Evolutionary conservation across 2,113 vertebrate species (phyloP).

Genomic region (Pristiophorus japonicus): DNA sequence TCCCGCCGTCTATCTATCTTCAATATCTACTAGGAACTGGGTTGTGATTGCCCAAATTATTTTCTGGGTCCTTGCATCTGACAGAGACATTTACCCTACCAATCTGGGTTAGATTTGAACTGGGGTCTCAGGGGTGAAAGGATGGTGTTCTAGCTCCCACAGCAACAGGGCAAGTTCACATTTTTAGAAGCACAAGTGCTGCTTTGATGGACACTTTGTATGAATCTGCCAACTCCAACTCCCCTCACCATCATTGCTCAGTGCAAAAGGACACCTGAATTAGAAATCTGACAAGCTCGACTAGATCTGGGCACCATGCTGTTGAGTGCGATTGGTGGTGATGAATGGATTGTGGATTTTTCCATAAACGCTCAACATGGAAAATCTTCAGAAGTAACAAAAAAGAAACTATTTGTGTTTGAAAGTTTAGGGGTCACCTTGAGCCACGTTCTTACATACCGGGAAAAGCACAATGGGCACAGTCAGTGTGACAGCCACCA

Average conservation of each 20-base stretch:
- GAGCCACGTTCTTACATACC: constrained; percentile 63
- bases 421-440: not conserved
- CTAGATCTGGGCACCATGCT: not conserved
- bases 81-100: not conserved
- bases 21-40: not conserved
- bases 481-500: constrained; percentile 86
- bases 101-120: not conserved
- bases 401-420: not conserved
- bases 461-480: constrained; percentile 96
- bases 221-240: too few relatives aligned
- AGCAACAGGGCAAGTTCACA: not conserved
- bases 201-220: not conserved
- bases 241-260: too few relatives aligned
- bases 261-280: too few relatives aligned
- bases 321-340: not conserved
- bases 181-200: not conserved
- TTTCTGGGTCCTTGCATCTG: not conserved
- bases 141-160: not conserved
- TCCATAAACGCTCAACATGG: not conserved
- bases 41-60: not conserved
- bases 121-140: not conserved
- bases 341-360: not conserved
- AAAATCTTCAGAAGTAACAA: not conserved
- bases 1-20: not conserved
- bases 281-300: too few relatives aligned